These are phyloP conservation scores for Nesidiocoris tenuis DNA, from an alignment of 2,888 invertebrate species.

Conservation along the genomic window DNA sequence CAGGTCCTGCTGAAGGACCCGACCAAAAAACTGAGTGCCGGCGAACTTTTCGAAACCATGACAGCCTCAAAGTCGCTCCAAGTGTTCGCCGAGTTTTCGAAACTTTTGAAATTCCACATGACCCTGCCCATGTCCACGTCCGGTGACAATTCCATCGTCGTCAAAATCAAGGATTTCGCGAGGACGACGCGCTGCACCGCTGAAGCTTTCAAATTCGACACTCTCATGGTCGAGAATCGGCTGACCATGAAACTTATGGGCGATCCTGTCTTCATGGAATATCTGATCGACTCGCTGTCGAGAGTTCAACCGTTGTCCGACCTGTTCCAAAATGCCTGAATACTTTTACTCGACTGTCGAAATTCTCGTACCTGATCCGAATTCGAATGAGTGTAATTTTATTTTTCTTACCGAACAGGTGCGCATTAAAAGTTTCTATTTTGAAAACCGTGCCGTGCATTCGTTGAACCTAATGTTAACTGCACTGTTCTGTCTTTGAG, in stretches of 20 bases:
- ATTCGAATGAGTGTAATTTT: too few species aligned
- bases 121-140: conserved; percentile 12
- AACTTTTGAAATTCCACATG: conserved; percentile 5
- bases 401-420: too few species aligned
- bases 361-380: too few species aligned
- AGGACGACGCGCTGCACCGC: background rate
- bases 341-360: too few species aligned
- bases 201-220: conserved; percentile 9
- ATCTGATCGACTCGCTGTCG: conserved; percentile 5
- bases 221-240: conserved; percentile 20
- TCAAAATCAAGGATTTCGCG: conserved; percentile 14
- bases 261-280: background rate
- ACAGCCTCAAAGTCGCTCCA: background rate
- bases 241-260: conserved; percentile 3
- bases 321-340: too few species aligned
- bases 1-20: conserved; percentile 9
- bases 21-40: background rate
- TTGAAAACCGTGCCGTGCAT: too few species aligned
- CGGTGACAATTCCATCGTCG: background rate
- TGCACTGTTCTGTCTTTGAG: too few species aligned
- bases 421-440: too few species aligned
- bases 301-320: conserved; percentile 1
- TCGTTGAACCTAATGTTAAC: too few species aligned
- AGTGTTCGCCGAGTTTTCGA: conserved; percentile 13
- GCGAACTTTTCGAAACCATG: conserved; percentile 11